Base-by-base conservation (phyloP, 2,797 vertebrate species). In the Synaphobranchus kaupii region DNA sequence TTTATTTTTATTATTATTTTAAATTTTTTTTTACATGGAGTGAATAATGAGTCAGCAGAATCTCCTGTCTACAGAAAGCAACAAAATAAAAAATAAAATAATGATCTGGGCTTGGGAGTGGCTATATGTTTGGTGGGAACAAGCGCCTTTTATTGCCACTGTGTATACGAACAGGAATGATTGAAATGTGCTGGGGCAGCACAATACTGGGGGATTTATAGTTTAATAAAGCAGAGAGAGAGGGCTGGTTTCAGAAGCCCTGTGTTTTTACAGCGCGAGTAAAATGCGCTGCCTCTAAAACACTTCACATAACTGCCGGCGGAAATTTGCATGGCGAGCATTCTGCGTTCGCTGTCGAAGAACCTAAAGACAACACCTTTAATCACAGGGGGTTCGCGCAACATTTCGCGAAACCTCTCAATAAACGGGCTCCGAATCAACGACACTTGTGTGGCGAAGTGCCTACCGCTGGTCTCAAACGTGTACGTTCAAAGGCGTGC, bases 171-270 rank as follows among this genome's bases (percentile, higher is more conserved):
- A 86, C 85, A 90, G 86, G 87, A 31, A 31, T 90, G 85, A 94
- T 90, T 91, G 90, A 93, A 85, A 91, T 92, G 85, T 89, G 89
- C 92, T 94, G 93, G 87, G 88, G 89, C 86, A 86, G 87, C 89
- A 90, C 90, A 91, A 86, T 87, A 84, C 82, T 90, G 86, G 89
- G 86, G 93, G 93, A 96, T 95, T 95, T 95, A 93, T 91, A 86
- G 92, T 94, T 95, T 95, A 95, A 95, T 96, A 95, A 96, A 90
- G 89, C 87, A 89, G 90, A 93, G 92, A 89, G 92, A 89, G 84
- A 88, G 90, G 87, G 83, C 91, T 91, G 93, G 88, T 87, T 88
- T 91, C 91, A 90, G 85, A 91, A 93, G 91, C 93, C 92, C 87
- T 87, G 91, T 87, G 87, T 84, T 92, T 94, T 94, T 90, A 92